Evolutionary conservation across 2,797 vertebrate genomes (phyloP).

Genomic region (Chrysocyon brachyurus): DNA sequence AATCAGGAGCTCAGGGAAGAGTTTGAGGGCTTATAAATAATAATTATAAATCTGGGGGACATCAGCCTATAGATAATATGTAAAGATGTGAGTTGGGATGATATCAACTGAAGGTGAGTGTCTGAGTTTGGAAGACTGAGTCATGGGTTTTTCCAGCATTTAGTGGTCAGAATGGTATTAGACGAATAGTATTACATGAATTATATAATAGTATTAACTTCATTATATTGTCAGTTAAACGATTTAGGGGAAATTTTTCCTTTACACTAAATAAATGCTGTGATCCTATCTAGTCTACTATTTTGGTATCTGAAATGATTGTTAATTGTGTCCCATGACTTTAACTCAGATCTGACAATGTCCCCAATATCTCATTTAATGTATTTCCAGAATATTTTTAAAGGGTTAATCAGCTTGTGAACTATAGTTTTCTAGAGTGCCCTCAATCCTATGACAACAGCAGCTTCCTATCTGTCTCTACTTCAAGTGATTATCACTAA

Average conservation of each 20-base stretch:
- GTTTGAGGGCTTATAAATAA: neutral
- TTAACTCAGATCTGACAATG: neutral
- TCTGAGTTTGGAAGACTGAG: neutral
- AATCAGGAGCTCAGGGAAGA: neutral
- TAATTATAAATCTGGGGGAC: neutral
- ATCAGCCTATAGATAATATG: neutral
- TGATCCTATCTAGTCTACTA: neutral
- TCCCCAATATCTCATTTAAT: neutral
- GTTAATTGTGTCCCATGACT: neutral
- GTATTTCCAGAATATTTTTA: constrained; percentile 29
- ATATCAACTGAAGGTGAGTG: neutral
- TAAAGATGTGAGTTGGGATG: neutral
- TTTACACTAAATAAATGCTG: neutral
- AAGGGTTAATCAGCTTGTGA: neutral
- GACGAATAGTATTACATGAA: too few relatives aligned
- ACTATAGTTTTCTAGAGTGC: neutral
- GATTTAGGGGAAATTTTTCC: neutral
- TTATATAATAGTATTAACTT: neutral
- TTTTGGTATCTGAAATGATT: neutral
- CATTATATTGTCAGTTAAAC: neutral
- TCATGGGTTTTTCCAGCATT: neutral
- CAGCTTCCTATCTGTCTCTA: neutral
- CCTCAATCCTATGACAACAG: neutral
- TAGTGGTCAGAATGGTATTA: neutral
- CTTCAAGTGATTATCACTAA: neutral